Evolutionary conservation across 2,113 vertebrate genomes (phyloP).

Genomic region (Psittacara wagleri): DNA sequence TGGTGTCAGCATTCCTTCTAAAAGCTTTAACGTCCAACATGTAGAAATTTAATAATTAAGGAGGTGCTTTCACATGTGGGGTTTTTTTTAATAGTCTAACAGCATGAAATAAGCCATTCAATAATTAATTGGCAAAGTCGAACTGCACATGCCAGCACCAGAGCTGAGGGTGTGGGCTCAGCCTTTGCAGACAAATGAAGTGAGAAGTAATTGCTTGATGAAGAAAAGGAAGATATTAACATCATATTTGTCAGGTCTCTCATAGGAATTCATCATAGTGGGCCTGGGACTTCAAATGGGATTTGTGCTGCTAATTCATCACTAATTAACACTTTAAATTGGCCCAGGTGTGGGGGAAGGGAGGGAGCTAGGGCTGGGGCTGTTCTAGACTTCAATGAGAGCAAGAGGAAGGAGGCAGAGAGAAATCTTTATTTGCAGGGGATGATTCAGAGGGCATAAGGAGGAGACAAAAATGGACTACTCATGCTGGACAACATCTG

Average conservation of each 20-base stretch:
- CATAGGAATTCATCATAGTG: constrained; percentile 50
- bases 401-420: neutral
- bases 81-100: constrained; percentile 28
- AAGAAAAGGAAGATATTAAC: constrained; percentile 65
- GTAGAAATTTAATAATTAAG: constrained; percentile 60
- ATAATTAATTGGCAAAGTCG: constrained; percentile 77
- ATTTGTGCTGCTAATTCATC: constrained; percentile 70
- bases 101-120: constrained; percentile 69
- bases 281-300: constrained; percentile 27
- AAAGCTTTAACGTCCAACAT: neutral
- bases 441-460: neutral
- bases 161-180: constrained; percentile 27
- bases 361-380: neutral
- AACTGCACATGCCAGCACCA: constrained; percentile 32
- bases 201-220: constrained; percentile 72
- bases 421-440: neutral
- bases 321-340: constrained; percentile 73
- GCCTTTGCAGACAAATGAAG: constrained; percentile 62
- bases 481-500: neutral
- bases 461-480: neutral
- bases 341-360: neutral
- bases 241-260: constrained; percentile 61
- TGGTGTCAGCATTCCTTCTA: neutral
- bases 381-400: neutral
- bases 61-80: constrained; percentile 18